These are phyloP conservation scores for Sarcophaga carnaria DNA, from an alignment of 2,888 invertebrate genomes.

Conservation along the genomic window DNA sequence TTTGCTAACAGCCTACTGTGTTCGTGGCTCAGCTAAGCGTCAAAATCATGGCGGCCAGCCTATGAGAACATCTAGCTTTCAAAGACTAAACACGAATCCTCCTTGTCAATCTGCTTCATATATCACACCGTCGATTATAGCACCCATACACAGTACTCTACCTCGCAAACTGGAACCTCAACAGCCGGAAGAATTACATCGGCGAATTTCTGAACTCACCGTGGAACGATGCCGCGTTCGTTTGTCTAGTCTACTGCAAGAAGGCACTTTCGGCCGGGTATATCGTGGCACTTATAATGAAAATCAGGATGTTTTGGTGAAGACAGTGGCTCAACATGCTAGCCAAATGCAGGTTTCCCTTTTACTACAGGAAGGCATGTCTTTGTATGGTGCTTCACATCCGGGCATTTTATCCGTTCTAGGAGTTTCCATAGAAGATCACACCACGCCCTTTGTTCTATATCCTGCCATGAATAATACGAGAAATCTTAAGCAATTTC, in stretches of 20 bases:
- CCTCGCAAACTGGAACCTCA: constrained; percentile 79
- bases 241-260: constrained; percentile 89
- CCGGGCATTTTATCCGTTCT: constrained; percentile 91
- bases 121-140: constrained; percentile 79
- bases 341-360: constrained; percentile 94
- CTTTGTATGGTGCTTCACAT: constrained; percentile 85
- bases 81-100: constrained; percentile 80
- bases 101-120: constrained; percentile 76
- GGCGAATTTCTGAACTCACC: constrained; percentile 82
- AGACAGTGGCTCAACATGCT: constrained; percentile 95
- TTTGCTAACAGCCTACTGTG: constrained; percentile 80
- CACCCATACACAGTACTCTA: constrained; percentile 79
- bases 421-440: constrained; percentile 95
- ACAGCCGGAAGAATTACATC: constrained; percentile 80
- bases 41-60: constrained; percentile 81
- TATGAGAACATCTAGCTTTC: constrained; percentile 81
- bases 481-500: constrained; percentile 82
- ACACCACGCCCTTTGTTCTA: constrained; percentile 93
- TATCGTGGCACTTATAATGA: constrained; percentile 91
- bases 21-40: constrained; percentile 80
- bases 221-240: constrained; percentile 88
- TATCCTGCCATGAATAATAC: constrained; percentile 85
- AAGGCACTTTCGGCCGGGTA: constrained; percentile 94
- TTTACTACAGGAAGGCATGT: constrained; percentile 88
- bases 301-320: constrained; percentile 89